These are phyloP conservation scores for Aspidoscelis tigris DNA, from an alignment of 2,113 vertebrate species.

Conservation along the genomic window DNA sequence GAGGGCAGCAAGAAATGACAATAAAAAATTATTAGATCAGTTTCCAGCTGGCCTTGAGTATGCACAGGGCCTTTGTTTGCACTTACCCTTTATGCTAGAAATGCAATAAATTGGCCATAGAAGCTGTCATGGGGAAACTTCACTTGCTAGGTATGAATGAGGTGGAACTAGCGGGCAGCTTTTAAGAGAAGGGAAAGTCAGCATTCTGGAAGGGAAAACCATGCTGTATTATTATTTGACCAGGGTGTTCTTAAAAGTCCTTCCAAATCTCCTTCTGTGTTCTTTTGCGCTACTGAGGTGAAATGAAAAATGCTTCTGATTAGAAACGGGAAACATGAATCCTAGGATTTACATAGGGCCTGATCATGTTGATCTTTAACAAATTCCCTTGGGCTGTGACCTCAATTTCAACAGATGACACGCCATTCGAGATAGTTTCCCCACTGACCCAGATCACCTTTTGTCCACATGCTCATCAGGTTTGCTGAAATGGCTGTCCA, in stretches of 20 bases:
- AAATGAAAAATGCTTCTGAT: conserved; percentile 24
- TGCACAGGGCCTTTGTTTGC: conserved; percentile 21
- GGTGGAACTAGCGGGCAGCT: background rate
- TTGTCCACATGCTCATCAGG: background rate
- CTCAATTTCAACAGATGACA: background rate
- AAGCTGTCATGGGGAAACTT: conserved; percentile 8
- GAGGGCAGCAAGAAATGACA: conserved; percentile 38
- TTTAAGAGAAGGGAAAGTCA: conserved; percentile 22
- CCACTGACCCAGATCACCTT: background rate
- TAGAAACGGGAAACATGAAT: background rate
- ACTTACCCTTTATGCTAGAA: conserved; percentile 25
- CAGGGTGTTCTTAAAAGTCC: conserved; percentile 10
- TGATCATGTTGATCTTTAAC: background rate
- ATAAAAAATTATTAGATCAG: conserved; percentile 48
- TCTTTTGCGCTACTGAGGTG: background rate
- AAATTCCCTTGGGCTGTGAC: conserved; percentile 16
- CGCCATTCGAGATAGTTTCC: background rate
- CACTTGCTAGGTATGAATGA: conserved; percentile 22
- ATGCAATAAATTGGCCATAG: background rate
- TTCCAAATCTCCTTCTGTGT: background rate
- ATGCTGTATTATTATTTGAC: conserved; percentile 20
- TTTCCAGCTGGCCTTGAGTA: conserved; percentile 39
- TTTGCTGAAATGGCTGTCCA: background rate
- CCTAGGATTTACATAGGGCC: background rate
- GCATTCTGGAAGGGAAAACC: conserved; percentile 16